Evolutionary conservation across 1,140 invertebrate genomes (phyloP), one percentile per base, ranked within the genome.

Genomic region (Heliconius himera): DNA sequence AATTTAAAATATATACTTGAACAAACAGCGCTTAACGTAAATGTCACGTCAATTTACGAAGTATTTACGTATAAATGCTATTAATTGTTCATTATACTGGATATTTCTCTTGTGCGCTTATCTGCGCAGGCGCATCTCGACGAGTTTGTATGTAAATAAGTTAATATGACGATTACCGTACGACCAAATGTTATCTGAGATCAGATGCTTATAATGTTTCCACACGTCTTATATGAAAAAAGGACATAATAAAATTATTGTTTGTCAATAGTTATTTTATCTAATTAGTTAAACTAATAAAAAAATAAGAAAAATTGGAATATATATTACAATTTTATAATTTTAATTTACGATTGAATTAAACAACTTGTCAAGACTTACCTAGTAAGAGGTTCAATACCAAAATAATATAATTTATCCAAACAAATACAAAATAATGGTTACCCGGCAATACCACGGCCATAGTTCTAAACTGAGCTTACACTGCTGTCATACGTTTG

Each of bases 131-230:
- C 60, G 54, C 76, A 81, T 82, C 81, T 81, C 54, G 78, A 77
- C 84, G 60, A 66, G 60, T 81, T 75, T 72, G 80, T 86, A 86
- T 86, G 81, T 82, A 84, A 85, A 85, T 85, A 85, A 85, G 83
- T 78, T 79, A 83, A 81, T 81, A 81, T 76, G 80, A 82, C 79
- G 80, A 80, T 83, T 51, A 80, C 77, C 71, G 74, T 80, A 83
- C 78, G 74, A 80, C 76, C 77, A 80, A 82, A 73, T 72, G 78
- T 77, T 85, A 85, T 85, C 84, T 81, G 46, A 36, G 78, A 85
- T 83, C 83, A 70, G 73, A 9, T 49, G 49, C 20, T 76, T 60
- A 13, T 66, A 29, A 66, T 66, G 60, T 66, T 13, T 16, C 60
- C 60, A 66, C 11, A 16, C n/a, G 13, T 66, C 18, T 60, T 66